Evolutionary conservation across 1,140 invertebrate species (phyloP).

Genomic region (Eupristina koningsbergeri): DNA sequence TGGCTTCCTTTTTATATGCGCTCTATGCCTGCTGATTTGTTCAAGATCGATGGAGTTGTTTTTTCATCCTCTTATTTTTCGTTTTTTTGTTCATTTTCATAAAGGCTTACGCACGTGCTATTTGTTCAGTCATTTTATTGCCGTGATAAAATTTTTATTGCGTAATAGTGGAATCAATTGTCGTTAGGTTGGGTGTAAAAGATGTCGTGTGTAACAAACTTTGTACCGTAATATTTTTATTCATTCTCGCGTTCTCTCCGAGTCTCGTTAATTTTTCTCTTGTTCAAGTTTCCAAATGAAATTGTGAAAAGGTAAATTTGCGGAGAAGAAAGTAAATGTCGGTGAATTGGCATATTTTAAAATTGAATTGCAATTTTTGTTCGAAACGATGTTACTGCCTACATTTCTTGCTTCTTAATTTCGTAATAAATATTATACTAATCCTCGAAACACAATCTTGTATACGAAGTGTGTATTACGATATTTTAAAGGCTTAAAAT

Average conservation of each 20-base stretch:
- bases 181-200: background rate
- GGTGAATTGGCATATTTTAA: background rate
- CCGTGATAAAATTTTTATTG: conserved; percentile 23
- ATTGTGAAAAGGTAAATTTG: background rate
- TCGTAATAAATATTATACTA: background rate
- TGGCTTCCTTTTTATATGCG: background rate
- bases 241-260: background rate
- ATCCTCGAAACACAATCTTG: background rate
- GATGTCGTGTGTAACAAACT: background rate
- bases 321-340: background rate
- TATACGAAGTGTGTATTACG: background rate
- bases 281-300: background rate
- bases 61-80: too few relatives aligned
- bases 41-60: background rate
- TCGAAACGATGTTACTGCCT: background rate
- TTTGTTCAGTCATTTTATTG: conserved; percentile 11
- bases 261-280: background rate
- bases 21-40: background rate
- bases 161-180: conserved; percentile 14
- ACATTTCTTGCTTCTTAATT: background rate
- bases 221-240: background rate
- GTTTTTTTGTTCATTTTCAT: conserved; percentile 27
- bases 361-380: background rate
- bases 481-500: background rate
- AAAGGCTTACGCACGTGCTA: background rate